Base-by-base conservation (phyloP, 30 jellyfish, hydroid and myxozoan species). In the Turritopsis dohrnii region DNA sequence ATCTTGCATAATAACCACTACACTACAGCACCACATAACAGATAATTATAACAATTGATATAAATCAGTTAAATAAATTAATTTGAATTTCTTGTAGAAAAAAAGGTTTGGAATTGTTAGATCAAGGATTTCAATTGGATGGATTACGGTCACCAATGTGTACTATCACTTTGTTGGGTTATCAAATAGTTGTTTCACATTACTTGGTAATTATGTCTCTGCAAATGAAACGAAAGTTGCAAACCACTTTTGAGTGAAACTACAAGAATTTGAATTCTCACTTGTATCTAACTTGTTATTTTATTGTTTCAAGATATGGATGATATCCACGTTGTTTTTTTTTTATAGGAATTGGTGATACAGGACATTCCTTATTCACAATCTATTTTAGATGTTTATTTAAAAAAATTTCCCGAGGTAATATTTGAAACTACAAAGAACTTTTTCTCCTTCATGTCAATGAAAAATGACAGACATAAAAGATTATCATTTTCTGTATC, bases 61-160 rank as follows among this genome's bases (percentile, higher is more conserved):
- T 41, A 41, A 41, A 41, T 3, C 9, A 41, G 60, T 41, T 41
- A 41, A 13, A 41, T 41, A 41, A 41, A 41, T 41, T 41, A 13
- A 13, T 41, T 5, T 41, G 13, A 16, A 85, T 96, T 94, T 41
- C 13, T 71, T 28, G 25, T 83, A 8, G 72, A 92, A 83, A 75
- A 8, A 87, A 87, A 16, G 97, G 96, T 24, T 84, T 92, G 54
- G 54, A 76, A 21, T 90, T 75, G 82, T 87, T 92, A 13, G 89
- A 82, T 21, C 89, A 92, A 29, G 97, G 97, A 1, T 94, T 41
- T 1, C 82, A 82, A 65, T 81, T 60, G 28, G 91, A 84, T 22
- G 97, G 97, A 8, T 81, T 92, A 13, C 84, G 97, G 28, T 84
- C 96, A 23, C 96, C 97, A 1, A 88, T 92, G 27, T 92, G 97